Percentiles rank a stretch among this genome's conserved stretches.
These are phyloP conservation scores for Buceros bicornis DNA, from an alignment of 2,797 vertebrate genomes.

Conservation along the genomic window DNA sequence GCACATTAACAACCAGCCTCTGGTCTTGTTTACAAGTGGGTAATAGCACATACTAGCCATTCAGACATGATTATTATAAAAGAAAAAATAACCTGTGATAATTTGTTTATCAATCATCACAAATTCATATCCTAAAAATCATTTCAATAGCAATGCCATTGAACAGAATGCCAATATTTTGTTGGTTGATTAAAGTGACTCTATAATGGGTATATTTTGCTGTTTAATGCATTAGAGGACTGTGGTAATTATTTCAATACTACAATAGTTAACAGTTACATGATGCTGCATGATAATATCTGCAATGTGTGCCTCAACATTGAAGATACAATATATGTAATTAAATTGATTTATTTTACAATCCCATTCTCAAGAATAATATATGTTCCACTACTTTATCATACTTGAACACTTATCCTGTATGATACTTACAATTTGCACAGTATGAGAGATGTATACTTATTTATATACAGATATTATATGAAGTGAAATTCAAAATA, in stretches of 20 bases:
- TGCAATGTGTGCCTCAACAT: background rate
- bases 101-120: background rate
- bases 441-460: background rate
- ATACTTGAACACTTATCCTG: background rate
- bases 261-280: background rate
- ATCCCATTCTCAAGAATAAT: background rate
- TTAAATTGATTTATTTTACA: background rate
- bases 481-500: background rate
- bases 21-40: background rate
- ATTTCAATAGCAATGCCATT: background rate
- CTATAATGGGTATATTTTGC: background rate
- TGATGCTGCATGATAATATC: background rate
- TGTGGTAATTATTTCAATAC: background rate
- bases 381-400: background rate
- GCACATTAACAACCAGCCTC: background rate
- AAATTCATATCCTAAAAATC: background rate
- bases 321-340: background rate
- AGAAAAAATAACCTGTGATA: background rate
- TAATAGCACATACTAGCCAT: background rate
- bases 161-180: background rate
- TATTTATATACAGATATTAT: background rate
- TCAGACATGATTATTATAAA: background rate
- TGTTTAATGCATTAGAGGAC: background rate
- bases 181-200: background rate
- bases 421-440: background rate